These are phyloP conservation scores for Dolichoris vasculosae DNA, from an alignment of 1,140 invertebrate genomes.

Conservation along the genomic window DNA sequence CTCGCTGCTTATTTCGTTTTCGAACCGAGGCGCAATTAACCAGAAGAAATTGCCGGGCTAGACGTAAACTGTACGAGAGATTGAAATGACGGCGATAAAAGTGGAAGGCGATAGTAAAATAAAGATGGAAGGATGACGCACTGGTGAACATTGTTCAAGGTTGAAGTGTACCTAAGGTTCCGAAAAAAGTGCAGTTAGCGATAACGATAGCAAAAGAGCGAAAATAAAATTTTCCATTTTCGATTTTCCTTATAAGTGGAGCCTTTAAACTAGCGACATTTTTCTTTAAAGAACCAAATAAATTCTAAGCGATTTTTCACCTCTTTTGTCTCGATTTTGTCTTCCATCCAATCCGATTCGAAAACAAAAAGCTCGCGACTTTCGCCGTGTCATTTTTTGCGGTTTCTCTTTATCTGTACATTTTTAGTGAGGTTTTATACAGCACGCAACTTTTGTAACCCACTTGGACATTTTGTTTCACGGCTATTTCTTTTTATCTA, in stretches of 20 bases:
- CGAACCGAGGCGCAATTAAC: not conserved
- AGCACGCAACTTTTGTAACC: not conserved
- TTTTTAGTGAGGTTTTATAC: not conserved
- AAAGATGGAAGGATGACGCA: not conserved
- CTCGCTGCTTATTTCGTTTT: not conserved
- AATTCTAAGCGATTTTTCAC: not conserved
- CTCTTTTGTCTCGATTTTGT: not conserved
- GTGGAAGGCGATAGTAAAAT: not conserved
- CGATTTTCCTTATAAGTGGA: too few relatives aligned
- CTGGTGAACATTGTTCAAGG: not conserved
- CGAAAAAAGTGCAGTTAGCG: not conserved
- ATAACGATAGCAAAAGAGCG: not conserved
- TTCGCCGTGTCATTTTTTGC: not conserved
- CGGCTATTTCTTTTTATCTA: not conserved
- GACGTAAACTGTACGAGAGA: not conserved
- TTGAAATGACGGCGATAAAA: not conserved
- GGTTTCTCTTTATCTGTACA: not conserved
- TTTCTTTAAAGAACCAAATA: too few relatives aligned
- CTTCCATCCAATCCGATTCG: not conserved
- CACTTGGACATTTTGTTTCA: not conserved
- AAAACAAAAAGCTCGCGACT: not conserved
- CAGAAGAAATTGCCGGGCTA: not conserved
- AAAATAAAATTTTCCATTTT: not conserved
- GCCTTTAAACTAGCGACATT: too few relatives aligned
- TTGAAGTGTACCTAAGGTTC: not conserved